These are phyloP conservation scores for Drosophila elegans DNA, from an alignment of 1,140 invertebrate genomes.

Conservation along the genomic window DNA sequence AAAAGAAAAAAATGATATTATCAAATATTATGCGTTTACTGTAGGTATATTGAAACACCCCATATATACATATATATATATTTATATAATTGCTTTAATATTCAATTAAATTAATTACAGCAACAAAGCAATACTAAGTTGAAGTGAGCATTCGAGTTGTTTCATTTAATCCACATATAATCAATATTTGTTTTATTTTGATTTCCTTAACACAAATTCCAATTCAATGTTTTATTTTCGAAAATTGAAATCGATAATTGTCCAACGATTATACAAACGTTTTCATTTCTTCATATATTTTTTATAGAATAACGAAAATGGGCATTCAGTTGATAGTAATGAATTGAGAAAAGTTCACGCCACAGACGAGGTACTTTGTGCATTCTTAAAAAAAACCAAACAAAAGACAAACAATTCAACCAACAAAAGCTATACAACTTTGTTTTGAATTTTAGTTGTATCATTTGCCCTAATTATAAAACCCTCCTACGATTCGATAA, in stretches of 20 bases:
- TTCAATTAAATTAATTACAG: slow-evolving; percentile 66
- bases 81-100: slow-evolving; percentile 61
- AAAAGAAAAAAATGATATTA: slow-evolving; percentile 15
- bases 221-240: slow-evolving; percentile 33
- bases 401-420: slow-evolving; percentile 48
- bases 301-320: slow-evolving; percentile 85
- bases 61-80: slow-evolving; percentile 28
- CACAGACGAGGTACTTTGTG: slow-evolving; percentile 85
- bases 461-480: slow-evolving; percentile 69
- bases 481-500: slow-evolving; percentile 63
- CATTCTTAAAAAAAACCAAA: slow-evolving; percentile 71
- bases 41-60: slow-evolving; percentile 72
- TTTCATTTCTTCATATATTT: slow-evolving; percentile 78
- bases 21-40: slow-evolving; percentile 64
- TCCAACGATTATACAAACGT: slow-evolving; percentile 67
- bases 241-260: slow-evolving; percentile 47
- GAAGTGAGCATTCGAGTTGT: slow-evolving; percentile 50
- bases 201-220: slow-evolving; percentile 27
- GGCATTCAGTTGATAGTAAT: slow-evolving; percentile 85
- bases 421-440: slow-evolving; percentile 56
- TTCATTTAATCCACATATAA: slow-evolving; percentile 15
- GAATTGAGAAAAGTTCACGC: slow-evolving; percentile 85
- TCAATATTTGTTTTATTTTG: slow-evolving; percentile 1
- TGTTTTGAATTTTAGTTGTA: slow-evolving; percentile 63
- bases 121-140: slow-evolving; percentile 58